Evolutionary conservation across 2,113 vertebrate species (phyloP).

Genomic region (Larimichthys crocea): DNA sequence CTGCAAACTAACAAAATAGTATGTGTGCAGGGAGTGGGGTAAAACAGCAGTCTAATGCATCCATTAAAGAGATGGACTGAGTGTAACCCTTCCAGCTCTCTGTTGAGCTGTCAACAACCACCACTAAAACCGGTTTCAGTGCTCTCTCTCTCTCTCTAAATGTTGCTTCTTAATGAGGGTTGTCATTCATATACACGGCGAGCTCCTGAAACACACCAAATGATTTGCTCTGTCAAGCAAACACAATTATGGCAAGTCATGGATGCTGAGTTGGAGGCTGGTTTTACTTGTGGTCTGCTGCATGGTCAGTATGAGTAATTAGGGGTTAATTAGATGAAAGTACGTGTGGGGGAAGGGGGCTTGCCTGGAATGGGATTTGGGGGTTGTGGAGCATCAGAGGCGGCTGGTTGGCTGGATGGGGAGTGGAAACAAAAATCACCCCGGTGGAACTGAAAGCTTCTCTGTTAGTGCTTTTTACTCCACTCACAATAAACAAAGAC

Average conservation of each 20-base stretch:
- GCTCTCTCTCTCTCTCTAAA: neutral
- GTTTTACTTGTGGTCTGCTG: conserved; percentile 52
- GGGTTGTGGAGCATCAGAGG: conserved; percentile 70
- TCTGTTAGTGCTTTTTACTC: conserved; percentile 57
- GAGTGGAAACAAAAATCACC: conserved; percentile 56
- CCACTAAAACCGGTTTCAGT: conserved; percentile 14
- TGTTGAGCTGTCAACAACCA: conserved; percentile 13
- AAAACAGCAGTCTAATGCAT: conserved; percentile 31
- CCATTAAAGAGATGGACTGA: conserved; percentile 37
- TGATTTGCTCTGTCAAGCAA: conserved; percentile 6
- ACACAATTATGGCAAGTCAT: conserved; percentile 29
- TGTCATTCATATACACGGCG: neutral
- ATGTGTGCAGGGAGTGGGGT: neutral
- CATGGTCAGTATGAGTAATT: conserved; percentile 80
- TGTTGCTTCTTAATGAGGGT: neutral
- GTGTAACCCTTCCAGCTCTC: neutral
- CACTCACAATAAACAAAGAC: conserved; percentile 72
- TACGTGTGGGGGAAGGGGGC: conserved; percentile 75
- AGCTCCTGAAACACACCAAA: neutral
- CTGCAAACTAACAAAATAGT: neutral
- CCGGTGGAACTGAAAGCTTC: conserved; percentile 48
- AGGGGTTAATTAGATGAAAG: conserved; percentile 82
- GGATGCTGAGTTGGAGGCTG: conserved; percentile 16
- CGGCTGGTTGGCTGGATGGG: conserved; percentile 30
- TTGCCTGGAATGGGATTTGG: conserved; percentile 71